These are phyloP conservation scores for Sesia bembeciformis DNA, from an alignment of 2,888 invertebrate species.

Conservation along the genomic window DNA sequence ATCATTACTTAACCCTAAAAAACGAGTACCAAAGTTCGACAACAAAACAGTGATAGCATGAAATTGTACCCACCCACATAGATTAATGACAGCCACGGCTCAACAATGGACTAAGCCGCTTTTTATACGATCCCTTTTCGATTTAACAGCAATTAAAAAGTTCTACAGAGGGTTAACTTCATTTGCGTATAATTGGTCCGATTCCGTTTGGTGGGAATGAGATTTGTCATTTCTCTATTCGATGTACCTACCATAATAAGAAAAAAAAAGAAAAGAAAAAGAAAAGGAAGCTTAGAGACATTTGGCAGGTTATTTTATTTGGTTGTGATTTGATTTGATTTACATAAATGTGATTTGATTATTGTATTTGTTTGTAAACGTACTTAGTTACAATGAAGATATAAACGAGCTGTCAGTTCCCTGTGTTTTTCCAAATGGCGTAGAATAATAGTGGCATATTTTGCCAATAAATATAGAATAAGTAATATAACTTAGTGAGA, in stretches of 20 bases:
- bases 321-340: no score
- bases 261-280: no score
- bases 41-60: slow-evolving; percentile 1
- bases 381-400: no score
- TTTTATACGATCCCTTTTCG: slow-evolving; percentile 53
- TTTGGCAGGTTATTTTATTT: no score
- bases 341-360: no score
- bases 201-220: slow-evolving; percentile 20
- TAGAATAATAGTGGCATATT: no score
- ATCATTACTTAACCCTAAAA: background rate
- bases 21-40: background rate
- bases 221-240: slow-evolving; percentile 6
- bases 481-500: no score
- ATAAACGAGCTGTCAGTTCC: no score
- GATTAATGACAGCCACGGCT: slow-evolving; percentile 46
- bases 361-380: no score
- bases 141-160: slow-evolving; percentile 72
- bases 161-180: slow-evolving; percentile 61
- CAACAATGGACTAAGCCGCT: slow-evolving; percentile 43
- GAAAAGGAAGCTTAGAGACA: no score
- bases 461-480: no score
- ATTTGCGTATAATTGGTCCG: slow-evolving; percentile 58
- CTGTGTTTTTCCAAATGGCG: no score
- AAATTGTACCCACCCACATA: slow-evolving; percentile 47
- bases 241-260: background rate